Evolutionary conservation across 2,113 vertebrate genomes (phyloP), one percentile per base, ranked within the genome.

Genomic region (Gallinago jamesoni): DNA sequence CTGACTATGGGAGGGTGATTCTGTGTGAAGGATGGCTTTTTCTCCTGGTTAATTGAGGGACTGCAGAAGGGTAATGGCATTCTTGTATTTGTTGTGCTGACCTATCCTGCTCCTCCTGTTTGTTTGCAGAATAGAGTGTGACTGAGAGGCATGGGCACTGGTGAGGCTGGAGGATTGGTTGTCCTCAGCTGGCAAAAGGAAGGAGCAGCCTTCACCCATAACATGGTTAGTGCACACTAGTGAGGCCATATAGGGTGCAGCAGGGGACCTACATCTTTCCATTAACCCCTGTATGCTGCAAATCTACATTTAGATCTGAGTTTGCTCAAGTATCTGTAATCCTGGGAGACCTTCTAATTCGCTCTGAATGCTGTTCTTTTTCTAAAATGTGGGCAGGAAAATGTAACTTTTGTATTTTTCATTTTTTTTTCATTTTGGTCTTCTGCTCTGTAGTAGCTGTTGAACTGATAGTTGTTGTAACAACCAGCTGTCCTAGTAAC

Each of bases 391-490:
- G 33, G 31, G 28, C 39, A 62, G 69, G 23, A 60, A 63, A 50
- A 63, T 52, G 37, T 1, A 27, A 39, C 1, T 2, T 52, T 62
- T 1, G 0, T 37, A 4, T 56, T 33, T n/a, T 6, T 14, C n/a
- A n/a, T 41, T 12, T 39, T 39, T 11, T 24, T 37, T 21, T 15
- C 10, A 6, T 48, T 48, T 60, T 47, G 15, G 13, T 64, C 39
- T 90, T 72, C 25, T 60, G 22, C 24, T 53, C 23, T 48, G 37
- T 55, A 60, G 50, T 56, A 75, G 25, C 9, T n/a, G 52, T 16
- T 53, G 20, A 60, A 31, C 35, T 35, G 19, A 52, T 25, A 27
- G 37, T 11, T 48, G n/a, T 59, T 18, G 33, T 31, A 55, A 52
- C 25, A 48, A 33, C 15, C 0, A 1, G 24, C 39, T 43, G 16